These are phyloP conservation scores for Melikaiella ostensackeni DNA, from an alignment of 2,888 invertebrate genomes.

Conservation along the genomic window DNA sequence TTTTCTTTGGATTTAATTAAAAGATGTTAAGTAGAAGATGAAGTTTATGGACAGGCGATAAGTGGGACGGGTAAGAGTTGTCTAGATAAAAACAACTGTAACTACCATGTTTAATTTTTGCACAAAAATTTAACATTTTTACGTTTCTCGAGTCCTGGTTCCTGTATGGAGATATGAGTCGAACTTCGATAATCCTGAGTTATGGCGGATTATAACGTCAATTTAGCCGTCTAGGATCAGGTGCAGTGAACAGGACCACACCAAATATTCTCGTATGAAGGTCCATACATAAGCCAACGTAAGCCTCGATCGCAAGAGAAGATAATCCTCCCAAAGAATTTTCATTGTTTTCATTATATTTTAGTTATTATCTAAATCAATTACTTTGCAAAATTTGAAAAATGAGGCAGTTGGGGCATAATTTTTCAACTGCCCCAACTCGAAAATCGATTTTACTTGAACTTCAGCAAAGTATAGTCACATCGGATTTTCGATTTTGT, in stretches of 20 bases:
- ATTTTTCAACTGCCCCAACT: no score
- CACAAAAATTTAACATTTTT: not conserved
- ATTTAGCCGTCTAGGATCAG: constrained; percentile 74
- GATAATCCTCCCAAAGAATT: constrained; percentile 6
- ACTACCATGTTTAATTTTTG: not conserved
- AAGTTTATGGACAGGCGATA: no score
- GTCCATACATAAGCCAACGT: constrained; percentile 29
- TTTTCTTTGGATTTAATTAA: no score
- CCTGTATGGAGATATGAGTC: constrained; percentile 18
- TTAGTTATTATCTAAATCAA: not conserved
- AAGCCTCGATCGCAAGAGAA: constrained; percentile 29
- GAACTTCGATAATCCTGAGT: constrained; percentile 73
- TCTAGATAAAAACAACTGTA: no score
- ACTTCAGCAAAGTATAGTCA: no score
- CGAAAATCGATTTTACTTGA: no score
- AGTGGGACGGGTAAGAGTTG: no score
- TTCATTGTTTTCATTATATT: constrained; percentile 17
- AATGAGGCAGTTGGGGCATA: no score
- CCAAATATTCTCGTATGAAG: constrained; percentile 35
- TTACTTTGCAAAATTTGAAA: no score
- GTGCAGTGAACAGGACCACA: constrained; percentile 66
- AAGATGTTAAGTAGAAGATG: no score
- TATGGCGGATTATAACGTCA: constrained; percentile 76
- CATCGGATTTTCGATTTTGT: no score
- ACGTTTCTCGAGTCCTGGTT: not conserved